Evolutionary conservation across 2,888 invertebrate species (phyloP).

Genomic region (Athalia cordata): DNA sequence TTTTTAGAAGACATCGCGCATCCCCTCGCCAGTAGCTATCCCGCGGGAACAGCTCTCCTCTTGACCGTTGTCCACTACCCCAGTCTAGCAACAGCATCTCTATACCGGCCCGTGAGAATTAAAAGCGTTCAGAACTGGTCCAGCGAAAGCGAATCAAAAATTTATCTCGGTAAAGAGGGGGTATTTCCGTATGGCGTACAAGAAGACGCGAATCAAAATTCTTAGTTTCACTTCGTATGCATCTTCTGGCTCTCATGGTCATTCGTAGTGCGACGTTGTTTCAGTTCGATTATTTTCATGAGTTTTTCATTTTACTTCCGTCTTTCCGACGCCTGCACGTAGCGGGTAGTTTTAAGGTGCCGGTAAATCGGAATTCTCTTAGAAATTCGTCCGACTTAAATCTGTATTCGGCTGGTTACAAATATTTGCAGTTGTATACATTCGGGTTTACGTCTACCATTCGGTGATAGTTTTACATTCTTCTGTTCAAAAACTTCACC

Average conservation of each 20-base stretch:
- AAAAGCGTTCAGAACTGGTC: conserved; percentile 66
- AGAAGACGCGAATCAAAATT: conserved; percentile 60
- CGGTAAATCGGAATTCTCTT: not conserved
- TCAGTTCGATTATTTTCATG: conserved; percentile 25
- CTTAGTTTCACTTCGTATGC: conserved; percentile 54
- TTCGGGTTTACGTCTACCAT: not conserved
- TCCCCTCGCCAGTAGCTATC: conserved; percentile 44
- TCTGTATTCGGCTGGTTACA: not conserved
- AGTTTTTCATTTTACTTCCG: conserved; percentile 20
- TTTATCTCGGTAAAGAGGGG: conserved; percentile 35
- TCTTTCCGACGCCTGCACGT: not conserved
- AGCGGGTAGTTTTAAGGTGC: not conserved
- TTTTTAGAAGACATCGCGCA: conserved; percentile 61
- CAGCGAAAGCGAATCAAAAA: conserved; percentile 52
- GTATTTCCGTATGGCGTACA: not conserved
- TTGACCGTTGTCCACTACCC: conserved; percentile 73
- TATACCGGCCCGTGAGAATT: conserved; percentile 61
- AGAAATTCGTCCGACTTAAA: not conserved
- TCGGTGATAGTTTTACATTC: conserved; percentile 10
- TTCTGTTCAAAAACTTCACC: conserved; percentile 16
- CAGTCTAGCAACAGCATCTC: conserved; percentile 65
- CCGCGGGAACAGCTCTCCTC: conserved; percentile 57
- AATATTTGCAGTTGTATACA: not conserved
- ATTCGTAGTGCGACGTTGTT: conserved; percentile 16
- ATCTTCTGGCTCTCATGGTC: conserved; percentile 38